Conservation (phyloP, 2,888 invertebrate genomes). For the Nineta flava region DNA sequence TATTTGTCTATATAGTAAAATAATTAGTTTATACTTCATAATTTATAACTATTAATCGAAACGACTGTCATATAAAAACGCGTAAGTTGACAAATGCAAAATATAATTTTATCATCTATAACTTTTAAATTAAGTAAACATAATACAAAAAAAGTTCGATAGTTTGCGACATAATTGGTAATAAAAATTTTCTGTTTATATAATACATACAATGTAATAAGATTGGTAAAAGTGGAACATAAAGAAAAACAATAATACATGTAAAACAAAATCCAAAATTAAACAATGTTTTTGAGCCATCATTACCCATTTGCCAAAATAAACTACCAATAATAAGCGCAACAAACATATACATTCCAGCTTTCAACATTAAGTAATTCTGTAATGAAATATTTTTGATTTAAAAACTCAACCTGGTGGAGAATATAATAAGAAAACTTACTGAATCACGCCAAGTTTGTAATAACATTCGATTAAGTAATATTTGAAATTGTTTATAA, state of each 20-base stretch:
- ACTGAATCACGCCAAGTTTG: conserved; percentile 64
- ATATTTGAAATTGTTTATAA: conserved; percentile 48
- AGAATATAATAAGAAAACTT: conserved; percentile 13
- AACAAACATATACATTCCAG: conserved; percentile 47
- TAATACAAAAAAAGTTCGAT: no score
- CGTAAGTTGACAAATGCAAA: no score
- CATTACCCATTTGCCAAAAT: conserved; percentile 58
- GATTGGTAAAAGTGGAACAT: conserved; percentile 69
- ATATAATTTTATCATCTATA: no score
- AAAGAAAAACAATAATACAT: conserved; percentile 62
- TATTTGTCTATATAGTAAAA: no score
- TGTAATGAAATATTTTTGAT: conserved; percentile 25
- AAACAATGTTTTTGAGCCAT: conserved; percentile 66
- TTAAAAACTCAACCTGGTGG: background rate
- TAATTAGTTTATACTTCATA: no score
- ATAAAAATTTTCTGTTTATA: no score
- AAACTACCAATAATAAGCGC: conserved; percentile 53
- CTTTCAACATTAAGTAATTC: conserved; percentile 55
- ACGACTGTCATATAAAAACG: no score
- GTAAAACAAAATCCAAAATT: conserved; percentile 76
- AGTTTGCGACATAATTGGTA: no score
- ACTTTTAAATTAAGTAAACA: no score
- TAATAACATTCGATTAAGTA: conserved; percentile 51
- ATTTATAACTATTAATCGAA: no score
- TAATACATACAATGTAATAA: conserved; percentile 56